A percentile compares a stretch with the other conserved stretches of the same genome.
Conservation (phyloP, 2,888 invertebrate species). For the Clivina fossor region DNA sequence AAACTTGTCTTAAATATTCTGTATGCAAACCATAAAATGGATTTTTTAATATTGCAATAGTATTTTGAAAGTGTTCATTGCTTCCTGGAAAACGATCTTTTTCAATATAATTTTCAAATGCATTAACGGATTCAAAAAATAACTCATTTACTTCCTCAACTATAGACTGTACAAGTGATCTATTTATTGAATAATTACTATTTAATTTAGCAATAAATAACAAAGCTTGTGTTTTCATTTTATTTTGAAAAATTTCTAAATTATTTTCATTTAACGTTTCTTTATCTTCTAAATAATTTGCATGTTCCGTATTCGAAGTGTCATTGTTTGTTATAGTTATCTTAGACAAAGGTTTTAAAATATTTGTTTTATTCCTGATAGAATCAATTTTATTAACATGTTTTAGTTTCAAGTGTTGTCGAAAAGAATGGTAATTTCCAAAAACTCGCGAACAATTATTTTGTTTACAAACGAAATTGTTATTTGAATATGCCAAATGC, state of each 20-base stretch:
- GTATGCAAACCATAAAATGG: conserved; percentile 1
- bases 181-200: conserved; percentile 20
- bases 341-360: background rate
- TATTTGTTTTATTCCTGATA: conserved; percentile 2
- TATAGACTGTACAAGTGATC: conserved; percentile 28
- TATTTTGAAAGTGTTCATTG: background rate
- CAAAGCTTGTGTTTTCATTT: conserved; percentile 13
- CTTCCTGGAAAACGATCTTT: background rate
- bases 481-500: conserved; percentile 21
- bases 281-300: no score
- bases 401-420: conserved; percentile 29
- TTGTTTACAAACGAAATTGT: conserved; percentile 30
- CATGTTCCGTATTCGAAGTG: no score
- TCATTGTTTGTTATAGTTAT: background rate
- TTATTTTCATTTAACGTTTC: no score
- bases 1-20: conserved; percentile 8
- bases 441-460: conserved; percentile 32
- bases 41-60: background rate
- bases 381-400: conserved; percentile 23
- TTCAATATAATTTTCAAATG: background rate
- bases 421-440: conserved; percentile 26
- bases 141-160: conserved; percentile 28
- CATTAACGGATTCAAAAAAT: background rate
- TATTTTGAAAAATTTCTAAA: conserved; percentile 15
- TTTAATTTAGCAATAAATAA: conserved; percentile 26